phyloP scores from a whole-genome alignment of 2,113 vertebrate species.

The Syngnathoides biaculeatus region DNA sequence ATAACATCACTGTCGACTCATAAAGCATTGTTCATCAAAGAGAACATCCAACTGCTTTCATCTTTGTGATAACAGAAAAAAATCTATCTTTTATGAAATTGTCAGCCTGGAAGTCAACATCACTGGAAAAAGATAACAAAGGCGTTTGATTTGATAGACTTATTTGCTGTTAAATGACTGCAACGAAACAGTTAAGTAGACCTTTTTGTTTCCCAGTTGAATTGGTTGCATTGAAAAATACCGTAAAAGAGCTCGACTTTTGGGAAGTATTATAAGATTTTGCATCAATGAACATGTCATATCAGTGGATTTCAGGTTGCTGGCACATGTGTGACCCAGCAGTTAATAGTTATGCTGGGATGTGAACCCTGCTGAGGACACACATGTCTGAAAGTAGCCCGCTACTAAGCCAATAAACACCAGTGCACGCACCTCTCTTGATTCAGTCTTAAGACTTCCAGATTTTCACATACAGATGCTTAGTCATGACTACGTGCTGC shows the following conservation, averaged over 20 bases:
- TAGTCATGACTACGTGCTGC: background rate
- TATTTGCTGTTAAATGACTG: background rate
- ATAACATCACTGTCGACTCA: conserved; percentile 33
- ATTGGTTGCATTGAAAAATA: background rate
- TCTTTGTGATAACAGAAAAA: conserved; percentile 32
- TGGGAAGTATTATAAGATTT: background rate
- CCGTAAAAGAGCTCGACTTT: too few species aligned
- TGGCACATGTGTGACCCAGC: background rate
- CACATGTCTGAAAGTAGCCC: background rate
- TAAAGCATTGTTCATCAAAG: conserved; percentile 30
- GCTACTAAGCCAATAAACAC: conserved; percentile 7
- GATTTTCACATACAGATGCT: conserved; percentile 6
- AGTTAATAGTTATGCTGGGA: background rate
- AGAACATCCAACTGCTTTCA: conserved; percentile 29
- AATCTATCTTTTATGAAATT: conserved; percentile 22
- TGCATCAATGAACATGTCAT: background rate
- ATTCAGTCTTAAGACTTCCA: background rate
- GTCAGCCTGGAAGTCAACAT: conserved; percentile 17
- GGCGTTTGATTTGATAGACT: background rate
- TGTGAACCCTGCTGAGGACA: conserved; percentile 9
- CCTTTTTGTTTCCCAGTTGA: background rate
- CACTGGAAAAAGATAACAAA: conserved; percentile 12
- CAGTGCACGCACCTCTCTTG: background rate
- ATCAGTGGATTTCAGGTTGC: background rate
- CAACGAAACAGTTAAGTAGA: background rate